Percentiles rank a stretch among this genome's conserved stretches.
Conservation (phyloP, 2,888 invertebrate genomes). For the Phytoseiulus persimilis region DNA sequence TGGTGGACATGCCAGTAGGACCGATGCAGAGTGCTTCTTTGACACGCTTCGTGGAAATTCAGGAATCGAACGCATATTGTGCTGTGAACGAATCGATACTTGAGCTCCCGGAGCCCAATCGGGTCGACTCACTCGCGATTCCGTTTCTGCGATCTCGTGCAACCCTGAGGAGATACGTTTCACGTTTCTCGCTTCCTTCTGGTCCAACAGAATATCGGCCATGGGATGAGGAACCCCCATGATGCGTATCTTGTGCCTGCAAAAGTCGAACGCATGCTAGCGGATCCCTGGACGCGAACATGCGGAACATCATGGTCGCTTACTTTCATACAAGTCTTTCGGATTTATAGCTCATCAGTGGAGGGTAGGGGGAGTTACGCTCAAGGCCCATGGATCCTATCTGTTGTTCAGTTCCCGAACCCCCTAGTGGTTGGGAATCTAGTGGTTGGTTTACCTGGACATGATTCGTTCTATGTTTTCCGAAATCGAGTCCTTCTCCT, state of each 20-base stretch:
- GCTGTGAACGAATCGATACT: background rate
- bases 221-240: slow-evolving; percentile 27
- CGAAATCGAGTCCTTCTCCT: background rate
- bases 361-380: too few relatives aligned
- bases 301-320: background rate
- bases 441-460: slow-evolving; percentile 34
- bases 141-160: background rate
- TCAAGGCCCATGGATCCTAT: too few relatives aligned
- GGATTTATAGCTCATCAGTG: too few relatives aligned
- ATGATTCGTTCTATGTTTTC: slow-evolving; percentile 6
- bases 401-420: too few relatives aligned
- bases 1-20: too few relatives aligned
- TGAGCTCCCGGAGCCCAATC: background rate
- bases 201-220: background rate
- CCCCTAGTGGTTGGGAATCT: too few relatives aligned
- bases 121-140: background rate
- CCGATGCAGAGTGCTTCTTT: too few relatives aligned
- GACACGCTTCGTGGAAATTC: too few relatives aligned
- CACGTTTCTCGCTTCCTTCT: background rate
- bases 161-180: background rate
- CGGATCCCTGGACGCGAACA: background rate
- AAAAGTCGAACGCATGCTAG: background rate
- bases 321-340: too few relatives aligned
- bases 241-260: slow-evolving; percentile 25
- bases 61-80: too few relatives aligned